Percentiles rank a stretch among this genome's conserved stretches.
Conservation (phyloP, 2,797 vertebrate genomes). For the Uromys caudimaculatus region DNA sequence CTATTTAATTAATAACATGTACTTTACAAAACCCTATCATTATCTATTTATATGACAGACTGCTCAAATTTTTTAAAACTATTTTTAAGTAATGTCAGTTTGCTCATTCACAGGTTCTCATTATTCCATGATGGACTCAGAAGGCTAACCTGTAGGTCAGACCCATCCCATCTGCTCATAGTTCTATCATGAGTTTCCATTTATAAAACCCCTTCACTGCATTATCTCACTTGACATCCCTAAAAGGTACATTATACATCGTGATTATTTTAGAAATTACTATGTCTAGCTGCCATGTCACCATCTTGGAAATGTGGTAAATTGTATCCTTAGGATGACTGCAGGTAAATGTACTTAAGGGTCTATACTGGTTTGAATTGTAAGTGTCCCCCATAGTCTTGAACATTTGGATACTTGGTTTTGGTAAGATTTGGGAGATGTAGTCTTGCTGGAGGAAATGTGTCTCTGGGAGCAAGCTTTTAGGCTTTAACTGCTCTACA, state of each 20-base stretch:
- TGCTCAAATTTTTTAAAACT: not conserved
- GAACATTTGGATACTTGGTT: too few relatives aligned
- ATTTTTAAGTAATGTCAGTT: not conserved
- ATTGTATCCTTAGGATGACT: not conserved
- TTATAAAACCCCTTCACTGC: not conserved
- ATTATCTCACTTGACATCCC: not conserved
- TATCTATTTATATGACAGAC: constrained; percentile 66
- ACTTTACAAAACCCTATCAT: constrained; percentile 74
- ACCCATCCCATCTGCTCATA: not conserved
- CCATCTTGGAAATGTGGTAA: not conserved
- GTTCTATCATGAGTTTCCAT: not conserved
- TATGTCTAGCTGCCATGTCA: not conserved
- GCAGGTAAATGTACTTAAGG: not conserved
- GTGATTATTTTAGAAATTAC: not conserved
- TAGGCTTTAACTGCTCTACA: too few relatives aligned
- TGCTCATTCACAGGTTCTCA: constrained; percentile 8
- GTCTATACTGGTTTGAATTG: not conserved
- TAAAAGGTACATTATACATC: not conserved
- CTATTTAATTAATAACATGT: constrained; percentile 73
- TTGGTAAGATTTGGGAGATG: not conserved
- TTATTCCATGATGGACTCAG: not conserved
- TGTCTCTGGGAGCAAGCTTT: not conserved
- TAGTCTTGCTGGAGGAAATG: not conserved
- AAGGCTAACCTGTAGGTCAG: not conserved
- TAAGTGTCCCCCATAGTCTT: not conserved